Conservation (phyloP, 2,113 vertebrate species). For the Sylvia atricapilla region DNA sequence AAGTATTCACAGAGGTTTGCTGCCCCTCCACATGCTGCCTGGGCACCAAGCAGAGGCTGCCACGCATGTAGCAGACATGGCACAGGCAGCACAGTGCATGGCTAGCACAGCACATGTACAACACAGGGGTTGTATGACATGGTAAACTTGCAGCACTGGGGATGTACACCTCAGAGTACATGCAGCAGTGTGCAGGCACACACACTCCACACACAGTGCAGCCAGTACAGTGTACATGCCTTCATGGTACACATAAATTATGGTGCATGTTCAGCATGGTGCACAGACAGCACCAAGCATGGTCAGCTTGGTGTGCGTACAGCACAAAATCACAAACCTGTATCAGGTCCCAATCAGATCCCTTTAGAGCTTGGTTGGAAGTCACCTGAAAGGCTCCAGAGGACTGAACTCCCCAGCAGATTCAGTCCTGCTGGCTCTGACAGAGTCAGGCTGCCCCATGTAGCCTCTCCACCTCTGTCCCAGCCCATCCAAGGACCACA, state of each 20-base stretch:
- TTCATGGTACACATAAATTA: accelerated
- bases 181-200: neutral
- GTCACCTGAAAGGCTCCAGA: neutral
- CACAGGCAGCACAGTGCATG: accelerated
- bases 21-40: neutral
- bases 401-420: neutral
- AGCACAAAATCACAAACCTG: too few species aligned
- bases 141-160: neutral
- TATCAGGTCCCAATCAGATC: too few species aligned
- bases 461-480: neutral
- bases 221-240: neutral
- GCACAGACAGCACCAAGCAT: neutral
- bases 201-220: neutral
- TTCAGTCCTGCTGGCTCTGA: neutral
- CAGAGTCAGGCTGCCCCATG: neutral
- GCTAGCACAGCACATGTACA: accelerated
- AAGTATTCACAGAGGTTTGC: neutral
- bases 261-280: neutral
- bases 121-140: accelerated
- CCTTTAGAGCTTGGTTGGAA: neutral
- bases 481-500: neutral
- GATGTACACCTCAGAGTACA: accelerated
- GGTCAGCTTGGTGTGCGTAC: accelerated
- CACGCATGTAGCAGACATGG: accelerated
- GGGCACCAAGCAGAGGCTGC: neutral